A percentile compares a stretch with the other conserved stretches of the same genome.
phyloP scores from a whole-genome alignment of 2,797 vertebrate species.

The Buceros bicornis region DNA sequence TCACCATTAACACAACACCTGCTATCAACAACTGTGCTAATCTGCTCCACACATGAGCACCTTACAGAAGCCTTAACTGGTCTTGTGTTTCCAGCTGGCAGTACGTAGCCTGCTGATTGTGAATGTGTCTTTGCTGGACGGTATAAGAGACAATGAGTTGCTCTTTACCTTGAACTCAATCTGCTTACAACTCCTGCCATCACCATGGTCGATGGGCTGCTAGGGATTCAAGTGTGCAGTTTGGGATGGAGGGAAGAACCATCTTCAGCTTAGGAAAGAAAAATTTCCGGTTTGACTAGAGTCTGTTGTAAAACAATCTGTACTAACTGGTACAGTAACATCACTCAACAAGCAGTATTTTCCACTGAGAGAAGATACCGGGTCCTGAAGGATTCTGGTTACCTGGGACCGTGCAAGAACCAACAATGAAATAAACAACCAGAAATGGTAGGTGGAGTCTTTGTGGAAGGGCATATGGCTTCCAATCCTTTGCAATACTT shows the following conservation, averaged over 20 bases:
- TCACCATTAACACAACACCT: constrained; percentile 63
- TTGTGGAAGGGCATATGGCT: not conserved
- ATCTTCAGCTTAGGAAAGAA: not conserved
- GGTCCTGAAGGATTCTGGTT: not conserved
- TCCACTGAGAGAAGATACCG: not conserved
- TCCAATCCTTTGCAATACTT: not conserved
- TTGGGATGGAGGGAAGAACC: not conserved
- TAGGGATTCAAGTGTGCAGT: not conserved
- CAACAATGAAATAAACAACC: not conserved
- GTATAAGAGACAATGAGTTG: not conserved
- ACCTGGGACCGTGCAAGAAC: not conserved
- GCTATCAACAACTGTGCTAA: constrained; percentile 52
- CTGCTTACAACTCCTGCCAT: not conserved
- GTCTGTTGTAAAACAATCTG: not conserved
- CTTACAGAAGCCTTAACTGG: not conserved
- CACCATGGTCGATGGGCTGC: not conserved
- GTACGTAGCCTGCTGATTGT: not conserved
- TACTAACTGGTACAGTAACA: not conserved
- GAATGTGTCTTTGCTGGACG: constrained; percentile 12
- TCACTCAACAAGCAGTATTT: not conserved
- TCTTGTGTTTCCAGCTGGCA: not conserved
- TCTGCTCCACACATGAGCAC: not conserved
- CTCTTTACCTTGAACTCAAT: not conserved
- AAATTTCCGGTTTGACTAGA: not conserved
- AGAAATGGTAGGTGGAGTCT: not conserved